A percentile compares a stretch with the other conserved stretches of the same genome.
phyloP scores from a whole-genome alignment of 2,888 invertebrate genomes.

The Drosophila eohydei region DNA sequence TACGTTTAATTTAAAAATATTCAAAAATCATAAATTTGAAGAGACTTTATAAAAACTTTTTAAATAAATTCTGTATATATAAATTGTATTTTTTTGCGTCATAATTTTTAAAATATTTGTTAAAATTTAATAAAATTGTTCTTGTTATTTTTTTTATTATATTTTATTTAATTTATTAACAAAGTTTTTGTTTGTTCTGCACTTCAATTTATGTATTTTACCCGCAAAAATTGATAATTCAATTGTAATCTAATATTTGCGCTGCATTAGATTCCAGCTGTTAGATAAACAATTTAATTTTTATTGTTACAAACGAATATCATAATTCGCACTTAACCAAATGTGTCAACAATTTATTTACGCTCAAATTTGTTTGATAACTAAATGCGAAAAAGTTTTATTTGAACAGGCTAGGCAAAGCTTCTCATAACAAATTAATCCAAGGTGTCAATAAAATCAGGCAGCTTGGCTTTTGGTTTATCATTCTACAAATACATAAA shows the following conservation, averaged over 20 bases:
- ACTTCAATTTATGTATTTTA: neutral
- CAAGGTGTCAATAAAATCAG: slow-evolving; percentile 3
- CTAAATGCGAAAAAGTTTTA: slow-evolving; percentile 15
- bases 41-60: too few species aligned
- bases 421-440: slow-evolving; percentile 14
- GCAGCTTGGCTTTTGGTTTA: neutral
- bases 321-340: slow-evolving; percentile 1
- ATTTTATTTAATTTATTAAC: neutral
- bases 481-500: neutral
- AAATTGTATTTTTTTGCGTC: too few species aligned
- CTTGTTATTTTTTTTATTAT: too few species aligned
- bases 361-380: slow-evolving; percentile 1
- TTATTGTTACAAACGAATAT: neutral
- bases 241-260: neutral
- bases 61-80: too few species aligned
- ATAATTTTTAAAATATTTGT: too few species aligned
- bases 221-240: neutral
- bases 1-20: too few species aligned
- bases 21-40: too few species aligned
- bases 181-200: neutral
- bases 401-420: slow-evolving; percentile 3
- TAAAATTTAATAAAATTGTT: too few species aligned
- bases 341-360: slow-evolving; percentile 10
- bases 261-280: neutral
- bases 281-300: slow-evolving; percentile 10